These are phyloP conservation scores for Lethenteron reissneri DNA, from an alignment of 2,113 vertebrate genomes.

Conservation along the genomic window DNA sequence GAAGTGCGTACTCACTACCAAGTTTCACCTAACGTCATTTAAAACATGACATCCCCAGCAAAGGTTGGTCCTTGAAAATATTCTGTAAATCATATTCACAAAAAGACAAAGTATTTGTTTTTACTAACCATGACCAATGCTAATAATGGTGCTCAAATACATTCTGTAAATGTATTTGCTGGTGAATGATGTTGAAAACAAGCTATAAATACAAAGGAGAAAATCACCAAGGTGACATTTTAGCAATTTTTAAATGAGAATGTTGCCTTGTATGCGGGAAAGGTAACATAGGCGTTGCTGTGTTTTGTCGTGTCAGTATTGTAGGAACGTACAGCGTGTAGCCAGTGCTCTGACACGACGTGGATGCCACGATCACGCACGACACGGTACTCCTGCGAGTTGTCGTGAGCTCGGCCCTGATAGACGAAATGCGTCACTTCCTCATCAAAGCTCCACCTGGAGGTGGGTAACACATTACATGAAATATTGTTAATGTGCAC, in stretches of 20 bases:
- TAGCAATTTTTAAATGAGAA: background rate
- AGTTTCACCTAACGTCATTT: background rate
- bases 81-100: background rate
- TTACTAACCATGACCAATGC: too few relatives aligned
- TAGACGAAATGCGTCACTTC: constrained; percentile 91
- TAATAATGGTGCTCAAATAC: too few relatives aligned
- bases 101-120: too few relatives aligned
- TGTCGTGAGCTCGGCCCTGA: constrained; percentile 72
- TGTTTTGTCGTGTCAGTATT: too few relatives aligned
- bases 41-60: background rate
- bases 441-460: constrained; percentile 74
- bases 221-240: constrained; percentile 3
- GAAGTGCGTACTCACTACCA: background rate
- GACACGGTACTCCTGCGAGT: constrained; percentile 55
- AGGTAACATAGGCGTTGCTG: too few relatives aligned
- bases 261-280: background rate
- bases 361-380: constrained; percentile 56
- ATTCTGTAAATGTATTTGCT: too few relatives aligned
- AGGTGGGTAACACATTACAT: background rate
- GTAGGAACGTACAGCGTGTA: constrained; percentile 40
- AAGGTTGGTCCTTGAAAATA: background rate
- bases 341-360: constrained; percentile 76
- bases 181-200: too few relatives aligned
- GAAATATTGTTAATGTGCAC: too few relatives aligned
- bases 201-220: background rate